Percentiles rank a stretch among this genome's conserved stretches.
These are phyloP conservation scores for Turritopsis rubra DNA, from an alignment of 30 jellyfish, hydroid and myxozoan genomes.

Conservation along the genomic window DNA sequence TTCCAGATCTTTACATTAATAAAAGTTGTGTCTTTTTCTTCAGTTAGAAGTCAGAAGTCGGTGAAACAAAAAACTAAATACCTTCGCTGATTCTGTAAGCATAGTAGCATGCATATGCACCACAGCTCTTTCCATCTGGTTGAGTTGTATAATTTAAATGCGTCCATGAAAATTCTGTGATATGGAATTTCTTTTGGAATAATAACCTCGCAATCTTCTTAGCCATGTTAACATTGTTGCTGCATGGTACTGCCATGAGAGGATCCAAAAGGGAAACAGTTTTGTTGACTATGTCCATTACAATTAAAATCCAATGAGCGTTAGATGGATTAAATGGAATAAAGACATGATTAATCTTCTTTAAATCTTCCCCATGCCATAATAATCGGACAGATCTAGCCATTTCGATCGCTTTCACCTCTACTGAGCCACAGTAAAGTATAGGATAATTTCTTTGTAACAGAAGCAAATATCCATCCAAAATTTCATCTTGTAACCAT, in stretches of 20 bases:
- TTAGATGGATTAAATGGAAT: conserved; percentile 15
- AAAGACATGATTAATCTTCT: conserved; percentile 6
- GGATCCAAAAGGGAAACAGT: not conserved
- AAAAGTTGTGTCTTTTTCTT: too few species aligned
- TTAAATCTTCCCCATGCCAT: not conserved
- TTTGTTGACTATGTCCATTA: not conserved
- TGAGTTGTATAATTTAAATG: too few species aligned
- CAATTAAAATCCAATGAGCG: not conserved
- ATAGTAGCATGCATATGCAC: conserved; percentile 10
- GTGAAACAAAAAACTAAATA: too few species aligned
- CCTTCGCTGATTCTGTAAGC: not conserved
- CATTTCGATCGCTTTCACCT: not conserved
- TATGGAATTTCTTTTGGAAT: too few species aligned
- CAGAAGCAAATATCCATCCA: not conserved
- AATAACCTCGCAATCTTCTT: not conserved
- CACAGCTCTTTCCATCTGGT: not conserved
- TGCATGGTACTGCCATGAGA: not conserved
- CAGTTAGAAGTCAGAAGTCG: too few species aligned
- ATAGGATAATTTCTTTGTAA: not conserved
- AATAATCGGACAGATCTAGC: not conserved
- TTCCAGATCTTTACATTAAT: too few species aligned
- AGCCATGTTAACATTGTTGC: not conserved
- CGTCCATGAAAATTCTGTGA: too few species aligned
- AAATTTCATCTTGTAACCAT: conserved; percentile 8
- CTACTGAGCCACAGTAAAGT: conserved; percentile 3